These are phyloP conservation scores for Conchocele bisecta DNA, from an alignment of 2,888 invertebrate genomes.

Conservation along the genomic window DNA sequence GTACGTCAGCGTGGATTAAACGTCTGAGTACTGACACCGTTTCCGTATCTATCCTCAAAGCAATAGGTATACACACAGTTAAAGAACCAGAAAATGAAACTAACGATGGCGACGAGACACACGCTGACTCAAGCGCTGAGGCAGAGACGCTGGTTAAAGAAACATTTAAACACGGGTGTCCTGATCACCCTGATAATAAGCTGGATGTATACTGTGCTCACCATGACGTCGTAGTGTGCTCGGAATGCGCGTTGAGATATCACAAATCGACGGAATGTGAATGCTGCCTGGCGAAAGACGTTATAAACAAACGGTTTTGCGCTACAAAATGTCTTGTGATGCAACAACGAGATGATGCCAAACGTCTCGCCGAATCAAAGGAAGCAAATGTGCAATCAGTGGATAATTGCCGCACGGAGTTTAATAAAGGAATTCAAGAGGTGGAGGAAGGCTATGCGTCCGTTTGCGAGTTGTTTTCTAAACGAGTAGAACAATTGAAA, in stretches of 20 bases:
- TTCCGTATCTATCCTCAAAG: slow-evolving; percentile 44
- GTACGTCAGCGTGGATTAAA: slow-evolving; percentile 18
- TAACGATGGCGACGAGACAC: neutral
- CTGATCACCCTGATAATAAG: slow-evolving; percentile 38
- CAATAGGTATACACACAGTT: slow-evolving; percentile 30
- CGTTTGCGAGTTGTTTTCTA: slow-evolving; percentile 25
- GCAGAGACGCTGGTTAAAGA: neutral
- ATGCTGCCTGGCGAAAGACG: slow-evolving; percentile 30
- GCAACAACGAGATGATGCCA: slow-evolving; percentile 43
- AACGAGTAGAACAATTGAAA: slow-evolving; percentile 31
- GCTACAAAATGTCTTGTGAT: slow-evolving; percentile 47
- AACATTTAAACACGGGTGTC: slow-evolving; percentile 23
- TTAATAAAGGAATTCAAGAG: slow-evolving; percentile 38
- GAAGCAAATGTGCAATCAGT: slow-evolving; percentile 13
- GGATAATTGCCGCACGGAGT: slow-evolving; percentile 31
- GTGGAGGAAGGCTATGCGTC: slow-evolving; percentile 40
- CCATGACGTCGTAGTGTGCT: slow-evolving; percentile 50
- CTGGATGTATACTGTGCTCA: slow-evolving; percentile 47
- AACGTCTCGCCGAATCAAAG: slow-evolving; percentile 15
- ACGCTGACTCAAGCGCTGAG: neutral
- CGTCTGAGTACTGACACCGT: slow-evolving; percentile 31
- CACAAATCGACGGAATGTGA: slow-evolving; percentile 39
- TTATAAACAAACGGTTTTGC: slow-evolving; percentile 39
- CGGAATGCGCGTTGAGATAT: slow-evolving; percentile 44
- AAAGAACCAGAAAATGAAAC: neutral